phyloP scores from a whole-genome alignment of 2,113 vertebrate species.

The Trichechus manatus region DNA sequence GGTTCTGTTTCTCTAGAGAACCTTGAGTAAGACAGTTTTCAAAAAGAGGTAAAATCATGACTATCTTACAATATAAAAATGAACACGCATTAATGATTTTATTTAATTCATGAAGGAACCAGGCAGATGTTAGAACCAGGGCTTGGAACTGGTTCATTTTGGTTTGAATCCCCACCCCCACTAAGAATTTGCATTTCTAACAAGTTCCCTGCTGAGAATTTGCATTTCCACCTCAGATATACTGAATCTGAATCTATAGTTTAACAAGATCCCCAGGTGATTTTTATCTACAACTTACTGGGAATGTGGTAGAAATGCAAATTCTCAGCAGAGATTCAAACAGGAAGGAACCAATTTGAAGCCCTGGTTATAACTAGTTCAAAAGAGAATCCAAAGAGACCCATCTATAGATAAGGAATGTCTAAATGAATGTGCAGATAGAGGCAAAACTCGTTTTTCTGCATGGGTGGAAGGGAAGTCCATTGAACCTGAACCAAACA shows the following conservation, averaged over 20 bases:
- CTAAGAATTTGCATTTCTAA: too few species aligned
- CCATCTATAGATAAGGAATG: not conserved
- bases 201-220: too few species aligned
- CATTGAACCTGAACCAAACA: not conserved
- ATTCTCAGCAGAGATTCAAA: too few species aligned
- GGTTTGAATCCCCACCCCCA: too few species aligned
- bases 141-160: too few species aligned
- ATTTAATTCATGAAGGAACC: not conserved
- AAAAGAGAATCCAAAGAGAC: not conserved
- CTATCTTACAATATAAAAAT: not conserved
- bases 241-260: too few species aligned
- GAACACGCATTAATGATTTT: not conserved
- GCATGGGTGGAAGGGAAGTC: not conserved
- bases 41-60: not conserved
- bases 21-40: not conserved
- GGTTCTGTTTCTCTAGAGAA: not conserved
- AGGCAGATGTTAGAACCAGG: not conserved
- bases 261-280: too few species aligned
- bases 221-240: too few species aligned
- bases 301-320: too few species aligned
- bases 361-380: not conserved
- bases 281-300: too few species aligned
- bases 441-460: not conserved
- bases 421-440: not conserved
- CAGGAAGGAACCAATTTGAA: too few species aligned